A percentile compares a stretch with the other conserved stretches of the same genome.
phyloP scores from a whole-genome alignment of 2,797 vertebrate genomes.

The Tapera naevia region DNA sequence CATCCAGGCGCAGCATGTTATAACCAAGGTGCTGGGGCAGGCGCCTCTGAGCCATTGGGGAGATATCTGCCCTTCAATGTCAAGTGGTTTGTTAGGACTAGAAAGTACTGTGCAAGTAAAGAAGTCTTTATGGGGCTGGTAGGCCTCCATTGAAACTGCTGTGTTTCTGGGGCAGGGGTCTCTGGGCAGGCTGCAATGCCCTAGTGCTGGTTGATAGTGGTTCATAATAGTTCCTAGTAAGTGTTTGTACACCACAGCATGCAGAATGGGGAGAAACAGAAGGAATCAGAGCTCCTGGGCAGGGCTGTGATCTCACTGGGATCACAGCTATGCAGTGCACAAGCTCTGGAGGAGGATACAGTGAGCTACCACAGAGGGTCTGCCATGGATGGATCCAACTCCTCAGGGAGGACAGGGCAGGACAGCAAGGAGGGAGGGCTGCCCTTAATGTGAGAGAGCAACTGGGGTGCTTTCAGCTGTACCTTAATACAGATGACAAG shows the following conservation, averaged over 20 bases:
- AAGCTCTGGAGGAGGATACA: fast-evolving
- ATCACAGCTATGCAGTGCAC: fast-evolving
- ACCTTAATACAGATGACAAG: not conserved
- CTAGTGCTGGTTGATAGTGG: not conserved
- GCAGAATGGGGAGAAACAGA: not conserved
- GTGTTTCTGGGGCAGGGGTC: not conserved
- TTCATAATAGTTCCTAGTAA: not conserved
- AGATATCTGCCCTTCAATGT: fast-evolving
- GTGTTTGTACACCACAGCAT: not conserved
- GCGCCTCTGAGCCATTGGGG: not conserved
- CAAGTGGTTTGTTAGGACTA: not conserved
- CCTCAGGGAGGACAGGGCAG: not conserved
- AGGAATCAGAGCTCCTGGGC: not conserved
- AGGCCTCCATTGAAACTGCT: not conserved
- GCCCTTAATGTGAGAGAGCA: not conserved
- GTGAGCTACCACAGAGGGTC: not conserved
- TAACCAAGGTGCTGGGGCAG: fast-evolving
- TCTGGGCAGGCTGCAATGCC: not conserved
- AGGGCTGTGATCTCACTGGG: fast-evolving
- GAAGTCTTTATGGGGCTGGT: not conserved
- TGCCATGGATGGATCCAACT: not conserved
- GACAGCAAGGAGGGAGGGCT: not conserved
- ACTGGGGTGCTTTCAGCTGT: not conserved
- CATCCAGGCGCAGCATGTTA: fast-evolving
- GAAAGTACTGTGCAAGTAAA: not conserved